Conservation (phyloP, 2,888 invertebrate species). For the Clunio marinus region DNA sequence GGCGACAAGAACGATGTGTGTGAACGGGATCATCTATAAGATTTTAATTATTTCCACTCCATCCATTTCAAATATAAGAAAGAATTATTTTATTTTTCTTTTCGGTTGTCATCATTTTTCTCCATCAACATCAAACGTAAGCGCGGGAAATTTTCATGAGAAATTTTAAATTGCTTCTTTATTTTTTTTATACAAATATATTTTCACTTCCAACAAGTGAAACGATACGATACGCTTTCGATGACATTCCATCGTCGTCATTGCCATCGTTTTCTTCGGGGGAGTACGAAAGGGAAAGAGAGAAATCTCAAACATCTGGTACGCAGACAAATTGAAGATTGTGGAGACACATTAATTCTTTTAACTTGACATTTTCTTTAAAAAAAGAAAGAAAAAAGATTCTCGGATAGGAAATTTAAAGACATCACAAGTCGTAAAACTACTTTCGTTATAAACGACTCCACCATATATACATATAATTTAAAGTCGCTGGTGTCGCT, state of each 20-base stretch:
- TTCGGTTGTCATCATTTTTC: conserved; percentile 30
- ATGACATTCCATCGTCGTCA: neutral
- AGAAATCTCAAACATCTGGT: conserved; percentile 24
- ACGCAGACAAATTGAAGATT: conserved; percentile 35
- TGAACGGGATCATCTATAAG: neutral
- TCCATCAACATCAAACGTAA: conserved; percentile 15
- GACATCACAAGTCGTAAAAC: neutral
- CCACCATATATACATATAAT: neutral
- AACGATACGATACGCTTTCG: neutral
- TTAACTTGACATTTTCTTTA: conserved; percentile 26
- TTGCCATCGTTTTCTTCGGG: neutral
- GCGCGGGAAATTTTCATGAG: conserved; percentile 13
- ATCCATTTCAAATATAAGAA: neutral
- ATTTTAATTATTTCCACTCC: neutral
- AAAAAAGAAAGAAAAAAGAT: neutral
- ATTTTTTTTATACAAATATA: too few species aligned
- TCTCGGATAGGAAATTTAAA: neutral
- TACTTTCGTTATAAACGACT: neutral
- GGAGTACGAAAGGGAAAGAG: neutral
- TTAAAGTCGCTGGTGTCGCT: neutral
- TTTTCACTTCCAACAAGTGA: neutral
- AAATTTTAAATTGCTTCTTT: neutral
- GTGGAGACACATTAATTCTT: conserved; percentile 18
- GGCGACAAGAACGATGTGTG: neutral
- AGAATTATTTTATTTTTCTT: neutral